phyloP scores from a whole-genome alignment of 2,888 invertebrate genomes.

The Apocheima hispidaria region DNA sequence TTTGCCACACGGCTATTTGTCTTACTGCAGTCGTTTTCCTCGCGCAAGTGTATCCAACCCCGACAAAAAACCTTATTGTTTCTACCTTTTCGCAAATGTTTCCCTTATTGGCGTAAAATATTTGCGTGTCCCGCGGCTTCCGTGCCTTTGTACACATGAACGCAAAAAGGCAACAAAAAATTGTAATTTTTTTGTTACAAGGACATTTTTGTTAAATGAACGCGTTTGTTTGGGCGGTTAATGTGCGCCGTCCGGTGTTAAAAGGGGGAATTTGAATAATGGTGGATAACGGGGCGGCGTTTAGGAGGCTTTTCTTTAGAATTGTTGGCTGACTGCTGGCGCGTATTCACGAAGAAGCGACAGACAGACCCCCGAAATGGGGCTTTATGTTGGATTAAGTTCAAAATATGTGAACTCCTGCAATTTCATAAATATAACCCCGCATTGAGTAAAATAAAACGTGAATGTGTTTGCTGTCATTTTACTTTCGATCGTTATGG shows the following conservation, averaged over 20 bases:
- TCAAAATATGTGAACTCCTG: constrained; percentile 13
- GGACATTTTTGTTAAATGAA: constrained; percentile 36
- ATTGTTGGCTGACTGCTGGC: constrained; percentile 6
- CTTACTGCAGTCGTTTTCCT: background rate
- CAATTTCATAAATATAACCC: constrained; percentile 9
- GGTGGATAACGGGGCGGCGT: constrained; percentile 9
- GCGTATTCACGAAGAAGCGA: constrained; percentile 6
- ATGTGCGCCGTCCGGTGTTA: constrained; percentile 34
- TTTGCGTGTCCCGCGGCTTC: constrained; percentile 49
- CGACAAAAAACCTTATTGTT: constrained; percentile 57
- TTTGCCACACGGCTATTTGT: no score
- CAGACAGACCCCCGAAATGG: constrained; percentile 7
- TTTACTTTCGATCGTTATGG: background rate
- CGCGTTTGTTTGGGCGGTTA: constrained; percentile 35
- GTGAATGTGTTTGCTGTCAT: background rate
- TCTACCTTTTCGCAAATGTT: constrained; percentile 58
- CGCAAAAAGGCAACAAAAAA: constrained; percentile 41
- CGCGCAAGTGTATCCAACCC: constrained; percentile 34
- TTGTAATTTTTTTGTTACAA: constrained; percentile 34
- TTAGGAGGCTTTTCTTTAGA: constrained; percentile 21
- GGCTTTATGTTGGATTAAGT: constrained; percentile 9
- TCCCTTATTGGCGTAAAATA: constrained; percentile 65
- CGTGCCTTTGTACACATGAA: constrained; percentile 38
- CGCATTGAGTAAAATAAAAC: constrained; percentile 4
- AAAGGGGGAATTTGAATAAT: constrained; percentile 42